Evolutionary conservation across 2,113 vertebrate species (phyloP).

Genomic region (Oryzias woworae): DNA sequence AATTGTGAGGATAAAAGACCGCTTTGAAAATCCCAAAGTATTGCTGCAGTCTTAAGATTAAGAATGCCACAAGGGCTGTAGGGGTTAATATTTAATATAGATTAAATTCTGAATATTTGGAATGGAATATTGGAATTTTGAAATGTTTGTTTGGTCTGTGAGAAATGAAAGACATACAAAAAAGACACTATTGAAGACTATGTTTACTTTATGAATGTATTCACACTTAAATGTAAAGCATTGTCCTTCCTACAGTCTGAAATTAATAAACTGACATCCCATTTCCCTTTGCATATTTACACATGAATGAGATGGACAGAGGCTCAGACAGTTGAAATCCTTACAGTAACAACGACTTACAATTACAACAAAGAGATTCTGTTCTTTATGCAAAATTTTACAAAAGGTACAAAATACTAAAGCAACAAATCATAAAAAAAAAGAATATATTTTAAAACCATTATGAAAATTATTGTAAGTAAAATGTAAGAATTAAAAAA

Average conservation of each 20-base stretch:
- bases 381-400: too few species aligned
- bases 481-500: background rate
- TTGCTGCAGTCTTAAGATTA: slow-evolving; percentile 40
- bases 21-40: slow-evolving; percentile 33
- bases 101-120: slow-evolving; percentile 50
- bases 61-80: slow-evolving; percentile 34
- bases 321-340: too few species aligned
- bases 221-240: slow-evolving; percentile 6
- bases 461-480: background rate
- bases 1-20: slow-evolving; percentile 21
- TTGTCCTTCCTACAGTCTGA: background rate
- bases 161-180: slow-evolving; percentile 15
- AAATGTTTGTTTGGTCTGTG: slow-evolving; percentile 29
- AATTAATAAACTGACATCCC: background rate
- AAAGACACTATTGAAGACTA: slow-evolving; percentile 24
- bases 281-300: too few species aligned
- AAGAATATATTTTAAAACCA: background rate
- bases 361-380: too few species aligned
- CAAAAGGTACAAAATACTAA: too few species aligned
- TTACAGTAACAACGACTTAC: too few species aligned
- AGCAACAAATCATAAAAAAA: background rate
- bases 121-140: too few species aligned
- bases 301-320: too few species aligned
- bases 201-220: slow-evolving; percentile 15
- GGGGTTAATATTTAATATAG: slow-evolving; percentile 52